phyloP scores from a whole-genome alignment of 2,888 invertebrate species.

The Spodoptera exigua region DNA sequence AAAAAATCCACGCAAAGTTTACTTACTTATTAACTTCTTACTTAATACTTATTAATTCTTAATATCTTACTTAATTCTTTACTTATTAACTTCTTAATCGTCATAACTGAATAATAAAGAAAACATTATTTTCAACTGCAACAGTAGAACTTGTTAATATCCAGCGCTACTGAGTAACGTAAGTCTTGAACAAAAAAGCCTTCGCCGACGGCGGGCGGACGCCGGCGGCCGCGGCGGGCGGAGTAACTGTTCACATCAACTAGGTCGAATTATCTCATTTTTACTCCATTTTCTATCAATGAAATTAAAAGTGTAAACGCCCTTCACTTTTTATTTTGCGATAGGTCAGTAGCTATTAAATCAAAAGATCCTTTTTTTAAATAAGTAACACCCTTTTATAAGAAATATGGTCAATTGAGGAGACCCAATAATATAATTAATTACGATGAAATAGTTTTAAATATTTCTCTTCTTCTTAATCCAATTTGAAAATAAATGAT shows the following conservation, averaged over 20 bases:
- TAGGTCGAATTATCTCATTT: slow-evolving; percentile 80
- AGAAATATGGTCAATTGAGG: neutral
- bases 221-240: slow-evolving; percentile 61
- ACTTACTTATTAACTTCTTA: too few species aligned
- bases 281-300: slow-evolving; percentile 69
- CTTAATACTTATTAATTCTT: too few species aligned
- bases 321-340: slow-evolving; percentile 70
- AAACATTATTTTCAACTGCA: neutral
- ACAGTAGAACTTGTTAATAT: slow-evolving; percentile 34
- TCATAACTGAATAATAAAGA: too few species aligned
- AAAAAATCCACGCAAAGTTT: too few species aligned
- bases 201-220: slow-evolving; percentile 71
- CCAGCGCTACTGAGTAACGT: slow-evolving; percentile 60
- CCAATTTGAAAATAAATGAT: slow-evolving; percentile 28
- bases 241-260: slow-evolving; percentile 76
- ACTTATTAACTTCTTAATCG: too few species aligned
- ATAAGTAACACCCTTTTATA: neutral
- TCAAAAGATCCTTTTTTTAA: neutral
- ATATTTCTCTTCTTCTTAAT: neutral
- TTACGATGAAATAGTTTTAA: slow-evolving; percentile 5
- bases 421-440: neutral
- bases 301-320: slow-evolving; percentile 78
- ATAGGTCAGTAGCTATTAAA: slow-evolving; percentile 30
- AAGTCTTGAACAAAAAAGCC: slow-evolving; percentile 70
- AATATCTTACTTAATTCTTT: too few species aligned